These are phyloP conservation scores for Nyctibius grandis DNA, from an alignment of 2,797 vertebrate species.

Conservation along the genomic window DNA sequence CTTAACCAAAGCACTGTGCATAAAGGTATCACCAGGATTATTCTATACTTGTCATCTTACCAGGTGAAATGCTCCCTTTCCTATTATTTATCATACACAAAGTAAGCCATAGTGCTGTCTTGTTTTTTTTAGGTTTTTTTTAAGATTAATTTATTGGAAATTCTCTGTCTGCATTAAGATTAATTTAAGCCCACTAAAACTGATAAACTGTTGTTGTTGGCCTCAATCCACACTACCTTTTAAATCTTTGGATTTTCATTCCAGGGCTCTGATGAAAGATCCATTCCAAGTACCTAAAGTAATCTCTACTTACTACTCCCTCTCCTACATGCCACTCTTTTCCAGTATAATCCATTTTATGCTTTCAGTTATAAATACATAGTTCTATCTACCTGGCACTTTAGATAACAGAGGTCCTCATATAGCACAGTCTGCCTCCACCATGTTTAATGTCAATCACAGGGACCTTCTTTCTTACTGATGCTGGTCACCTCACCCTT, in stretches of 20 bases:
- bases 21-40: constrained; percentile 4
- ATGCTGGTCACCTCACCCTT: background rate
- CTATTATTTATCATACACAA: constrained; percentile 16
- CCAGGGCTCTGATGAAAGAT: constrained; percentile 24
- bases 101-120: background rate
- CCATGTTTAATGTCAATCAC: background rate
- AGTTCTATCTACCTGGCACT: background rate
- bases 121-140: background rate
- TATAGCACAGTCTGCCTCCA: background rate
- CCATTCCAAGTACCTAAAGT: constrained; percentile 16
- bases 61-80: background rate
- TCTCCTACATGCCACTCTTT: background rate
- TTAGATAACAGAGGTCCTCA: constrained; percentile 27
- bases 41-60: constrained; percentile 24
- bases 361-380: constrained; percentile 31
- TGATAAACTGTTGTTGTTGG: constrained; percentile 27
- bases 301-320: constrained; percentile 36
- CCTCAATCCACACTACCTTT: constrained; percentile 20
- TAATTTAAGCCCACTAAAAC: constrained; percentile 46
- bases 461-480: background rate
- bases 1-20: constrained; percentile 11
- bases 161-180: constrained; percentile 23
- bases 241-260: constrained; percentile 44
- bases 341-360: constrained; percentile 37
- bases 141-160: constrained; percentile 44